Percentiles rank a stretch among this genome's conserved stretches.
phyloP scores from a whole-genome alignment of 2,113 vertebrate genomes.

The Dolichotis patagonum region DNA sequence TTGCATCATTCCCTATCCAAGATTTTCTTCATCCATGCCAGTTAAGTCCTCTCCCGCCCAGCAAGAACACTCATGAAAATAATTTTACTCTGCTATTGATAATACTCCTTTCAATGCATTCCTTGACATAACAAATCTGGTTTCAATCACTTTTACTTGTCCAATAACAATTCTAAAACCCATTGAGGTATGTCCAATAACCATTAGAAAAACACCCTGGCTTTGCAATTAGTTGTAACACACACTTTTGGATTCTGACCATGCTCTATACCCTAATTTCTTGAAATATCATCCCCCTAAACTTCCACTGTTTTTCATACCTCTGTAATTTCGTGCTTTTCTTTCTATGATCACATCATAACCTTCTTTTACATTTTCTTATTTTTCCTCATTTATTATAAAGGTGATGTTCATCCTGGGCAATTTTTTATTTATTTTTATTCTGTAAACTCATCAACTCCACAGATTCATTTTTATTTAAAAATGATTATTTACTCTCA shows the following conservation, averaged over 20 bases:
- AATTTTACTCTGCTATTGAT: not conserved
- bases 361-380: not conserved
- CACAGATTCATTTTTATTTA: not conserved
- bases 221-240: not conserved
- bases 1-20: not conserved
- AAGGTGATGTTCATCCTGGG: not conserved
- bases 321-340: not conserved
- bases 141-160: not conserved
- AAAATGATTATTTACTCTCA: not conserved
- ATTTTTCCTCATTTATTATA: not conserved
- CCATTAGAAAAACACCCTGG: not conserved
- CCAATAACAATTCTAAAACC: not conserved
- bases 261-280: not conserved
- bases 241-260: not conserved
- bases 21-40: not conserved
- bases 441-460: not conserved
- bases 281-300: not conserved
- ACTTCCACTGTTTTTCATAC: not conserved
- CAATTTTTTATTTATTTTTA: not conserved
- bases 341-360: not conserved
- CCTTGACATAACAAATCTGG: not conserved
- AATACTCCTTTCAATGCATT: not conserved
- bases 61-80: not conserved
- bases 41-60: not conserved
- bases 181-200: not conserved